phyloP scores from a whole-genome alignment of 2,888 invertebrate species.

The Heteromurus nitidus region DNA sequence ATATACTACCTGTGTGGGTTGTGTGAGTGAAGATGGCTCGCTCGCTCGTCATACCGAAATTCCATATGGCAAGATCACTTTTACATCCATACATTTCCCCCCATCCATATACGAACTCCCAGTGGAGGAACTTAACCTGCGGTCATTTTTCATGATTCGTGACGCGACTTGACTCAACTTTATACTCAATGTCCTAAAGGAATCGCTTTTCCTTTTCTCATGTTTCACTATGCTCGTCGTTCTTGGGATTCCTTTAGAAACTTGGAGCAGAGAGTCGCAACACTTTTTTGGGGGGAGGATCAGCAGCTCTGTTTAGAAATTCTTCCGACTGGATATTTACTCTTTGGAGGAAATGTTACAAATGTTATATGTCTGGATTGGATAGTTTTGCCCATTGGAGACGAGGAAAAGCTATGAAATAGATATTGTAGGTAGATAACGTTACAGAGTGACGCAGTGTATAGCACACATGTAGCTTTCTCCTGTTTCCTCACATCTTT shows the following conservation, averaged over 20 bases:
- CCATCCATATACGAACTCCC: constrained; percentile 27
- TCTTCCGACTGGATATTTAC: too few relatives aligned
- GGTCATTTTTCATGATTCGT: constrained; percentile 53
- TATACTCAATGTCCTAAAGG: too few relatives aligned
- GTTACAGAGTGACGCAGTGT: too few relatives aligned
- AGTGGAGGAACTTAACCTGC: constrained; percentile 40
- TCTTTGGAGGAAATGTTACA: neutral
- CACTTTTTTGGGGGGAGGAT: neutral
- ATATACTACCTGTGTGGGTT: too few relatives aligned
- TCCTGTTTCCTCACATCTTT: too few relatives aligned
- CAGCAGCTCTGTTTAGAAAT: neutral
- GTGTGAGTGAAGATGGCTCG: too few relatives aligned
- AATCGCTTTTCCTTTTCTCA: neutral
- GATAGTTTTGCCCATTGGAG: too few relatives aligned
- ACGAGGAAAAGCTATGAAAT: too few relatives aligned
- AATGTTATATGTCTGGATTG: neutral
- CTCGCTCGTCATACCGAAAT: too few relatives aligned
- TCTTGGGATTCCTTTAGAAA: too few relatives aligned
- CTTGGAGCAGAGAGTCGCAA: neutral
- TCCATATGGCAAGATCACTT: neutral
- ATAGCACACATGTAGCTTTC: too few relatives aligned
- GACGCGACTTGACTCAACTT: constrained; percentile 10
- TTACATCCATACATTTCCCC: constrained; percentile 5
- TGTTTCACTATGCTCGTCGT: constrained; percentile 2
- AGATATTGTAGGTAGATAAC: too few relatives aligned